Conservation (phyloP, 2,797 vertebrate genomes). For the Pseudochirops corinnae region DNA sequence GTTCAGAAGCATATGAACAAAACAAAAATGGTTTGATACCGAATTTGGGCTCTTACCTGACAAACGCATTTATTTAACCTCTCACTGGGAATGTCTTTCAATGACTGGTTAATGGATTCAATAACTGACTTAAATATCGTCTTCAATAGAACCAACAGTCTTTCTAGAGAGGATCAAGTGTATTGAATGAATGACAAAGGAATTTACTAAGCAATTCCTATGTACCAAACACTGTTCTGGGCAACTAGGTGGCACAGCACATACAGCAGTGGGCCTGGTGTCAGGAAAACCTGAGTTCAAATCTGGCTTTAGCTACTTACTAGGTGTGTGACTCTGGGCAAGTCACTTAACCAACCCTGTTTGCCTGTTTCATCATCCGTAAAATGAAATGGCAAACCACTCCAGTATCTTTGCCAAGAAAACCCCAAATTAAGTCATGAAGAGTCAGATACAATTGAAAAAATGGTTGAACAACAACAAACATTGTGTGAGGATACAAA, state of each 20-base stretch:
- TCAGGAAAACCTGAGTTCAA: not conserved
- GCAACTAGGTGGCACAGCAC: no score
- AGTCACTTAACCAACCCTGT: not conserved
- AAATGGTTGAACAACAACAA: not conserved
- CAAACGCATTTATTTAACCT: not conserved
- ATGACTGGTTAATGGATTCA: not conserved
- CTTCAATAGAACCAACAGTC: not conserved
- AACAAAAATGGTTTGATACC: not conserved
- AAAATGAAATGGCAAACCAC: not conserved
- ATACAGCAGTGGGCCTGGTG: accelerated
- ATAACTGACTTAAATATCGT: not conserved
- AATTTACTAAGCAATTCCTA: not conserved
- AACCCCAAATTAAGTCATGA: not conserved
- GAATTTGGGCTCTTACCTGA: not conserved
- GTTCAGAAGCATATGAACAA: not conserved
- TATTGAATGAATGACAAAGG: not conserved
- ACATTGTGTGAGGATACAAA: not conserved
- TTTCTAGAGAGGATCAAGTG: not conserved
- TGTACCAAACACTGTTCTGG: not conserved
- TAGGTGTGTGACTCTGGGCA: not conserved
- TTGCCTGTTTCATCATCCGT: not conserved
- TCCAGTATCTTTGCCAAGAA: not conserved
- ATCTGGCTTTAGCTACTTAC: not conserved
- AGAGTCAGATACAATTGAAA: not conserved
- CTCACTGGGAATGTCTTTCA: not conserved